Evolutionary conservation across 1,140 invertebrate genomes (phyloP).

Genomic region (Cecropterus lyciades): DNA sequence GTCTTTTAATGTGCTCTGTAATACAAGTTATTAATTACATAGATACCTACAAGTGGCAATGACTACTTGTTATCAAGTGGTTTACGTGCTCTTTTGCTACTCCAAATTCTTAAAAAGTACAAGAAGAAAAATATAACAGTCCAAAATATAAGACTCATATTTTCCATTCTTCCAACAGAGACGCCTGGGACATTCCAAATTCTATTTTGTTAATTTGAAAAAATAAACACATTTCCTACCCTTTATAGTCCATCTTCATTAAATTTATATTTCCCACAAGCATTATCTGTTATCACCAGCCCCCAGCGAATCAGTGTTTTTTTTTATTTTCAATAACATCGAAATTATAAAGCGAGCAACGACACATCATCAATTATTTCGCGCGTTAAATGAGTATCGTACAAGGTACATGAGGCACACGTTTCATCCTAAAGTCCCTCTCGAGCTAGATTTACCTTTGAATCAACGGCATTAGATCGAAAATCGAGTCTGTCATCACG

Average conservation of each 20-base stretch:
- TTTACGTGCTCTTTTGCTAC: too few relatives aligned
- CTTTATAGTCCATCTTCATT: background rate
- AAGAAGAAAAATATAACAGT: too few relatives aligned
- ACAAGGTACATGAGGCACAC: background rate
- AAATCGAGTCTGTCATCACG: conserved; percentile 14
- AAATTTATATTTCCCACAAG: background rate
- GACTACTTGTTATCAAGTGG: too few relatives aligned
- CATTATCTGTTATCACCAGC: conserved; percentile 1
- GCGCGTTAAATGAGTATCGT: conserved; percentile 29
- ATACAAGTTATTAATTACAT: too few relatives aligned
- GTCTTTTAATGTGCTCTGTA: too few relatives aligned
- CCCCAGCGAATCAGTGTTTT: conserved; percentile 5
- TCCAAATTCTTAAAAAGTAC: too few relatives aligned
- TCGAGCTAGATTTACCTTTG: background rate
- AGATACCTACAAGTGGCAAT: too few relatives aligned
- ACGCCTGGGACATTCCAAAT: too few relatives aligned
- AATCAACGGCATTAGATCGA: background rate
- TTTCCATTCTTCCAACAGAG: too few relatives aligned
- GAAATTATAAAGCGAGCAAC: conserved; percentile 38
- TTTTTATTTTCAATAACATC: conserved; percentile 37
- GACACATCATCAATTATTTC: conserved; percentile 47
- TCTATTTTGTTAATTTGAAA: too few relatives aligned
- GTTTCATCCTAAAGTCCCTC: conserved; percentile 16
- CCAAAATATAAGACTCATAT: too few relatives aligned
- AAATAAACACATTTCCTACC: too few relatives aligned